Percentiles rank a stretch among this genome's conserved stretches.
These are phyloP conservation scores for Strigamia maritima DNA, from an alignment of 2,888 invertebrate genomes.

Conservation along the genomic window DNA sequence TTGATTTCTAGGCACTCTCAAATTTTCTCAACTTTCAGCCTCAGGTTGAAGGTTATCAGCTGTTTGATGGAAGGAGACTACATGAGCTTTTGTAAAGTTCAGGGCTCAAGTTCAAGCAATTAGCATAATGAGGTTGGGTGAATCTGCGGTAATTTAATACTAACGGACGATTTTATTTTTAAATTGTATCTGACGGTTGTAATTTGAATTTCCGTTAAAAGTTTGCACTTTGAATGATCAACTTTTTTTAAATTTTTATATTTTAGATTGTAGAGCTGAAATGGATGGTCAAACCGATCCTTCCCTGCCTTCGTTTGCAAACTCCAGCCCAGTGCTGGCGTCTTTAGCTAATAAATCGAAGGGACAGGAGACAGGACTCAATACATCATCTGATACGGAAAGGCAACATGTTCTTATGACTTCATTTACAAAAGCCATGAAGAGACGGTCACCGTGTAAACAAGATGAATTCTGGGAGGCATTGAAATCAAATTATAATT, in stretches of 20 bases:
- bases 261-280: neutral
- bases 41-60: neutral
- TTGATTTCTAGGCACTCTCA: neutral
- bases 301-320: slow-evolving; percentile 25
- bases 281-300: neutral
- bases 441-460: slow-evolving; percentile 53
- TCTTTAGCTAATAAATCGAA: neutral
- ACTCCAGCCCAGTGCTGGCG: slow-evolving; percentile 19
- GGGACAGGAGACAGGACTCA: slow-evolving; percentile 5
- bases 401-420: neutral
- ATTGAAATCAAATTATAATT: slow-evolving; percentile 85
- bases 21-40: neutral
- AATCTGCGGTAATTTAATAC: neutral
- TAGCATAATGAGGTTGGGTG: neutral
- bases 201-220: neutral
- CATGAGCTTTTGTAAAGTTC: neutral
- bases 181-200: neutral
- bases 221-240: neutral
- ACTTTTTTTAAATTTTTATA: neutral
- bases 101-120: neutral
- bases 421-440: slow-evolving; percentile 25
- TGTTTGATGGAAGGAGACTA: neutral
- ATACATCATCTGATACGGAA: neutral
- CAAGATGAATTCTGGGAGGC: slow-evolving; percentile 84
- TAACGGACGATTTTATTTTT: neutral